Evolutionary conservation across 2,113 vertebrate species (phyloP).

Genomic region (Toxostoma redivivum): DNA sequence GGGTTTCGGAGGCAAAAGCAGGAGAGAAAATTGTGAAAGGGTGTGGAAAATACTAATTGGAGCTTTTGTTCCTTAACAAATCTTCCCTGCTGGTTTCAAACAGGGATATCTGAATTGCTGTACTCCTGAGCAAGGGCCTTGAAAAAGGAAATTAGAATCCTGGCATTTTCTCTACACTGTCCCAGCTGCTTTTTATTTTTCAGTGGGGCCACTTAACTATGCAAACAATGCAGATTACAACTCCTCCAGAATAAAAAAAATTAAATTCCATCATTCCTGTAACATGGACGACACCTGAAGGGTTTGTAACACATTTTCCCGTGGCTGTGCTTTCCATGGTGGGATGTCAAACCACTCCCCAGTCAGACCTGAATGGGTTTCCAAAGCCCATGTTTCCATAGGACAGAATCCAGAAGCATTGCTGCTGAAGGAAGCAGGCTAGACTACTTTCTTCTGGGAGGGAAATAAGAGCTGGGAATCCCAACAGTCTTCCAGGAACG

Average conservation of each 20-base stretch:
- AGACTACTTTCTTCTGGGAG: neutral
- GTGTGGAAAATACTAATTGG: slow-evolving; percentile 85
- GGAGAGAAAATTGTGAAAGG: slow-evolving; percentile 80
- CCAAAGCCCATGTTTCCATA: neutral
- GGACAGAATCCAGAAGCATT: neutral
- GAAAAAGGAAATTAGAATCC: slow-evolving; percentile 71
- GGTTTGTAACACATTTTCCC: neutral
- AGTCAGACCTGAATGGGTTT: neutral
- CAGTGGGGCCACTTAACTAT: slow-evolving; percentile 62
- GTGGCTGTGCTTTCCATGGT: neutral
- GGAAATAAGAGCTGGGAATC: neutral
- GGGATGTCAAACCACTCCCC: neutral
- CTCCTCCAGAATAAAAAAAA: neutral
- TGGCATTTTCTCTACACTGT: slow-evolving; percentile 53
- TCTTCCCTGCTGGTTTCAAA: slow-evolving; percentile 79
- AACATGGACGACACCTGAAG: neutral
- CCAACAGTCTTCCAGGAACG: neutral
- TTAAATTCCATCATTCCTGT: neutral
- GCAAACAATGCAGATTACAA: slow-evolving; percentile 55
- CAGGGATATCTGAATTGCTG: slow-evolving; percentile 73
- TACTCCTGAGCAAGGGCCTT: slow-evolving; percentile 70
- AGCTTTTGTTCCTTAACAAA: slow-evolving; percentile 79
- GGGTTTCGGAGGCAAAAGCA: slow-evolving; percentile 69
- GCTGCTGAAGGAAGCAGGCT: neutral
- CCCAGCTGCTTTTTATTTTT: slow-evolving; percentile 40